phyloP scores from a whole-genome alignment of 2,888 invertebrate genomes.

The Cosmia trapezina region DNA sequence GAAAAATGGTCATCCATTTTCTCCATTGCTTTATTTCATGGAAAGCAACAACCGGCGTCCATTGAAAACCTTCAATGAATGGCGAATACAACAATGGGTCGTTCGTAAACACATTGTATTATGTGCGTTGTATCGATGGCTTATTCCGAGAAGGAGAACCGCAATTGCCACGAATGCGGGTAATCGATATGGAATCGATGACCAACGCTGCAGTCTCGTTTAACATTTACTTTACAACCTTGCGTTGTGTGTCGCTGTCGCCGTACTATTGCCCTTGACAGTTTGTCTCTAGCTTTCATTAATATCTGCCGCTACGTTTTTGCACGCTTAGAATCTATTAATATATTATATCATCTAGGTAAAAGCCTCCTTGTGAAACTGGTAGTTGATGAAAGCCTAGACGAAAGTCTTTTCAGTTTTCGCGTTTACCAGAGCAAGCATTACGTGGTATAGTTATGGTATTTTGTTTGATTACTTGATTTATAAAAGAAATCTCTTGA shows the following conservation, averaged over 20 bases:
- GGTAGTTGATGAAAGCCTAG: not conserved
- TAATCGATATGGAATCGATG: constrained; percentile 68
- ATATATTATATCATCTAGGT: not conserved
- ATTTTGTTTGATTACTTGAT: not conserved
- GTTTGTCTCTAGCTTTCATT: constrained; percentile 7
- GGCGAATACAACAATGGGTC: constrained; percentile 50
- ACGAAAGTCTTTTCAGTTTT: not conserved
- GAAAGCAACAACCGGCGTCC: constrained; percentile 31
- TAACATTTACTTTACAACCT: constrained; percentile 57
- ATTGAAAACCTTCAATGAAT: constrained; percentile 60
- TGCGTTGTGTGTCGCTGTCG: constrained; percentile 7
- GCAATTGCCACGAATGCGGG: constrained; percentile 58
- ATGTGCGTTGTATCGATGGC: constrained; percentile 47
- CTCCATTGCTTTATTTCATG: constrained; percentile 45
- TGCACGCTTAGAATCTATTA: not conserved
- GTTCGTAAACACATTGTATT: constrained; percentile 42
- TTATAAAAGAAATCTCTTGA: not conserved
- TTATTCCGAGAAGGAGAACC: constrained; percentile 59
- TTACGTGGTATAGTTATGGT: not conserved
- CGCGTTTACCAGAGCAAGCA: not conserved
- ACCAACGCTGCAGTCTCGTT: constrained; percentile 60
- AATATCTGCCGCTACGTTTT: not conserved
- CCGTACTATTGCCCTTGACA: constrained; percentile 46
- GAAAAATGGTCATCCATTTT: constrained; percentile 44
- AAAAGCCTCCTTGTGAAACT: not conserved